A percentile compares a stretch with the other conserved stretches of the same genome.
These are phyloP conservation scores for Drosophila aldrichi DNA, from an alignment of 2,888 invertebrate species.

Conservation along the genomic window DNA sequence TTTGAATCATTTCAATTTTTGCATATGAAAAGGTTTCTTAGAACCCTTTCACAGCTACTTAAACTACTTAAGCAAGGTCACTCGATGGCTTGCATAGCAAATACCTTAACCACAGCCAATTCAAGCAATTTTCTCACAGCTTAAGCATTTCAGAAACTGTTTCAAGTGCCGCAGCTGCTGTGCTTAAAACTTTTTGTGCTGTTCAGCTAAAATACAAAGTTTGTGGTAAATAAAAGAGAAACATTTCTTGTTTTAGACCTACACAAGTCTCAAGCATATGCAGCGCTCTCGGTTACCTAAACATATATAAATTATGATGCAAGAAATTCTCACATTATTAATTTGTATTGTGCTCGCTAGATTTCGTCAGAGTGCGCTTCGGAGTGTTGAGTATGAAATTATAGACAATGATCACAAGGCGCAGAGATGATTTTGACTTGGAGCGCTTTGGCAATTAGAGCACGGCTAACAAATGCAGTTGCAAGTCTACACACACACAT, in stretches of 20 bases:
- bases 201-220: constrained; percentile 50
- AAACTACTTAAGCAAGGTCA: constrained; percentile 33
- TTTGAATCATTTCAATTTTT: not conserved
- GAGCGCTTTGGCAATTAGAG: constrained; percentile 57
- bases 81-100: constrained; percentile 30
- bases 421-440: constrained; percentile 31
- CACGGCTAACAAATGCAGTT: constrained; percentile 54
- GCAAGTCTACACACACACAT: constrained; percentile 9
- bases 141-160: constrained; percentile 27
- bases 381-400: constrained; percentile 51
- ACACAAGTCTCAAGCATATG: not conserved
- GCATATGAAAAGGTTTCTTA: not conserved
- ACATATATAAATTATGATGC: constrained; percentile 53
- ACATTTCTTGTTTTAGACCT: constrained; percentile 21
- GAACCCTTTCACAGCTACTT: constrained; percentile 19
- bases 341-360: constrained; percentile 69
- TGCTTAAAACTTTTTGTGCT: constrained; percentile 30
- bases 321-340: constrained; percentile 78
- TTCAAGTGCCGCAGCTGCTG: constrained; percentile 32
- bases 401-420: constrained; percentile 61
- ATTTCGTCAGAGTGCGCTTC: constrained; percentile 54
- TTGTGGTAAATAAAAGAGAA: not conserved
- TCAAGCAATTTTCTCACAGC: constrained; percentile 37
- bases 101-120: constrained; percentile 11
- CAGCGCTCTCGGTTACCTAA: constrained; percentile 35